A percentile compares a stretch with the other conserved stretches of the same genome.
These are phyloP conservation scores for Argyresthia goedartella DNA, from an alignment of 2,888 invertebrate species.

Conservation along the genomic window DNA sequence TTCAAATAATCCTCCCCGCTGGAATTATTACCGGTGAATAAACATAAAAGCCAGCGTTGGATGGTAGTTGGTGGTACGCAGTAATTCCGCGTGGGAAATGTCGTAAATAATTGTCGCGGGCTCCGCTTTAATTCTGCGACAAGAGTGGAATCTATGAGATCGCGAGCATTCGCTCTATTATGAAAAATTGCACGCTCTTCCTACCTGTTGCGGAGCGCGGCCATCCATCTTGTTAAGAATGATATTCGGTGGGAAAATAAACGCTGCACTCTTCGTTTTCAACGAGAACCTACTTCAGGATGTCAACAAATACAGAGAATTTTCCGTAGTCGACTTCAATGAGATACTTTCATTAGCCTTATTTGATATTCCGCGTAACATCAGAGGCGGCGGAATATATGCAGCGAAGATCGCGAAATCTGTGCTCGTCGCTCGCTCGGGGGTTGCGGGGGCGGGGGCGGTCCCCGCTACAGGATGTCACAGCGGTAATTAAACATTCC, in stretches of 20 bases:
- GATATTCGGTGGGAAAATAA: neutral
- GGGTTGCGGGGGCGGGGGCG: conserved; percentile 20
- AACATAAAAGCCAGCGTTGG: conserved; percentile 35
- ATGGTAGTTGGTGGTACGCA: conserved; percentile 12
- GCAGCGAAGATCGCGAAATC: conserved; percentile 1
- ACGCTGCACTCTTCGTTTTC: neutral
- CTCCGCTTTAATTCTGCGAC: conserved; percentile 45
- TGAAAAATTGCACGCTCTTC: conserved; percentile 24
- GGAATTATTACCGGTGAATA: conserved; percentile 58
- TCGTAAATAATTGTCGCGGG: conserved; percentile 57
- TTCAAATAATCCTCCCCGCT: conserved; percentile 50
- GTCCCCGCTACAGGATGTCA: conserved; percentile 35
- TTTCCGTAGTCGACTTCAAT: conserved; percentile 3
- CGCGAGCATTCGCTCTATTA: conserved; percentile 21
- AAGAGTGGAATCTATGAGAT: conserved; percentile 47
- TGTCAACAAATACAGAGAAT: conserved; percentile 2
- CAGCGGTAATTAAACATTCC: conserved; percentile 61
- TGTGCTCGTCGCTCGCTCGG: neutral
- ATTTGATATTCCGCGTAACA: conserved; percentile 9
- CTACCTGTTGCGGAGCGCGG: conserved; percentile 13
- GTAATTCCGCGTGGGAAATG: conserved; percentile 45
- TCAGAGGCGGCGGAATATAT: conserved; percentile 4
- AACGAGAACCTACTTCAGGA: neutral
- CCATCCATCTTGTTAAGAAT: neutral
- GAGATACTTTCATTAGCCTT: neutral